These are phyloP conservation scores for Acanthopleura granulata DNA, from an alignment of 2,888 invertebrate species.

Conservation along the genomic window DNA sequence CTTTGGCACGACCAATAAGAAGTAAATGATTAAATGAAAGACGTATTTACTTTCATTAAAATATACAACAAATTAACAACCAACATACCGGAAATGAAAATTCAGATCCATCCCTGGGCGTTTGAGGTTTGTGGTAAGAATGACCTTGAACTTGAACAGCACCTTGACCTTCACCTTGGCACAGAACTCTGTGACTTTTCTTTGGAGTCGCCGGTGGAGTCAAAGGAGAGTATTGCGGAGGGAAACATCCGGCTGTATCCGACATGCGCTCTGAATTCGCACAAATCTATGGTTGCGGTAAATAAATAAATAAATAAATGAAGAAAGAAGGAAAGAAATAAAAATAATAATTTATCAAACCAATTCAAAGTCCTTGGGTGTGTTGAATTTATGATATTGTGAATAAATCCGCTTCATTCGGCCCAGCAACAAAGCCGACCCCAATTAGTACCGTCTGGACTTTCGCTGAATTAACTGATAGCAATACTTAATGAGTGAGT, in stretches of 20 bases:
- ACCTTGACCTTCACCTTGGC: not conserved
- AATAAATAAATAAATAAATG: not conserved
- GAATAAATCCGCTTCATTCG: too few species aligned
- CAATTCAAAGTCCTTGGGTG: too few species aligned
- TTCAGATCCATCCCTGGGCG: not conserved
- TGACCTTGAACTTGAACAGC: not conserved
- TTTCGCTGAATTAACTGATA: too few species aligned
- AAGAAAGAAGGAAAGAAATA: too few species aligned
- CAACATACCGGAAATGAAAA: not conserved
- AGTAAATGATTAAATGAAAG: too few species aligned
- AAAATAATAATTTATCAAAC: too few species aligned
- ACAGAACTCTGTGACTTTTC: slow-evolving; percentile 3
- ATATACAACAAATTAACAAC: not conserved
- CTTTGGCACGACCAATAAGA: too few species aligned
- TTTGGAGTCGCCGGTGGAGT: slow-evolving; percentile 15
- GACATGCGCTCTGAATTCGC: not conserved
- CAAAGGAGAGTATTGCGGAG: not conserved
- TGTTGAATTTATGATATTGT: too few species aligned
- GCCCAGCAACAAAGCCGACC: too few species aligned
- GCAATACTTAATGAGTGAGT: too few species aligned
- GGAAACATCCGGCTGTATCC: not conserved
- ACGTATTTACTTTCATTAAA: too few species aligned
- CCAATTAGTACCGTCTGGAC: too few species aligned
- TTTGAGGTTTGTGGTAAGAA: not conserved
- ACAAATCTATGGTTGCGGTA: not conserved